A percentile compares a stretch with the other conserved stretches of the same genome.
These are phyloP conservation scores for Rhincodon typus DNA, from an alignment of 2,797 vertebrate species.

Conservation along the genomic window DNA sequence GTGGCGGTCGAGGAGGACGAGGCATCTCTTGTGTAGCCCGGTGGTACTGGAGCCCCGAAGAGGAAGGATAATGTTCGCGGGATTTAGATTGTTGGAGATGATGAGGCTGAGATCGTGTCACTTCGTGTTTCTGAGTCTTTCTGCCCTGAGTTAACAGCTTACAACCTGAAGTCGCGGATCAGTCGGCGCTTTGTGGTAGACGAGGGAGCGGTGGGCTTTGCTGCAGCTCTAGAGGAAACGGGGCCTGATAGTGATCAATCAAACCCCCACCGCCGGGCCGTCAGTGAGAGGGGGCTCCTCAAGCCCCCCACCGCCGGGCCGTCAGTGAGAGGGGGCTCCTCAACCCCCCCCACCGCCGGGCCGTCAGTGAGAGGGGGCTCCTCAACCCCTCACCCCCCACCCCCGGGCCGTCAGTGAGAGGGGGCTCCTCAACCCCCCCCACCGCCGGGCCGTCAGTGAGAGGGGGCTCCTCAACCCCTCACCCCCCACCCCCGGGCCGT, in stretches of 20 bases:
- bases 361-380: background rate
- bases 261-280: background rate
- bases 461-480: too few species aligned
- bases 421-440: too few species aligned
- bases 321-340: background rate
- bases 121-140: too few species aligned
- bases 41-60: background rate
- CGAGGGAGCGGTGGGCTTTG: background rate
- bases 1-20: background rate
- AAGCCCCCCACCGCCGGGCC: background rate
- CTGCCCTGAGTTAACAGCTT: background rate
- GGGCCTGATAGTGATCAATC: background rate
- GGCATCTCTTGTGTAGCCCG: background rate
- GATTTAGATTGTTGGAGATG: background rate
- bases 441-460: too few species aligned
- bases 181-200: background rate
- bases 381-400: too few species aligned
- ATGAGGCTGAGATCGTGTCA: background rate
- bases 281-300: background rate
- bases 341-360: background rate
- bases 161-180: background rate
- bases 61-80: background rate
- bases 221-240: background rate
- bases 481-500: too few species aligned
- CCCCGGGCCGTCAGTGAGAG: too few species aligned